These are phyloP conservation scores for Andinoacara biseriatus DNA, from an alignment of 2,113 vertebrate species.

Conservation along the genomic window DNA sequence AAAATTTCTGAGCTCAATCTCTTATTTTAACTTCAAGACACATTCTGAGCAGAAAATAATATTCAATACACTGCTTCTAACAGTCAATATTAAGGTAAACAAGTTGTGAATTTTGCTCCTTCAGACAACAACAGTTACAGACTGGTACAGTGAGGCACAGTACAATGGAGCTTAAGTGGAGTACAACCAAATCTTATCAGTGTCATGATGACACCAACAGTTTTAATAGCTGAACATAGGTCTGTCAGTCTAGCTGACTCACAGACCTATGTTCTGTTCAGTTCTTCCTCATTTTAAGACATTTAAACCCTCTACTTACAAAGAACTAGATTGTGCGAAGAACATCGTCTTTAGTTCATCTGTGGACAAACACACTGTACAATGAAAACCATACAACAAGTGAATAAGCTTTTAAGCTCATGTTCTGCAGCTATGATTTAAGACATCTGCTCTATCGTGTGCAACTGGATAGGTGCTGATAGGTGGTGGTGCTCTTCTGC, in stretches of 20 bases:
- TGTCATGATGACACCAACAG: slow-evolving; percentile 44
- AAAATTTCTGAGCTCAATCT: background rate
- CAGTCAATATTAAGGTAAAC: background rate
- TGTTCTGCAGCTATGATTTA: background rate
- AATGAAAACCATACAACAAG: slow-evolving; percentile 12
- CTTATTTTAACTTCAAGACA: background rate
- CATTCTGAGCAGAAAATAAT: background rate
- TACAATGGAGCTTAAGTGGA: slow-evolving; percentile 61
- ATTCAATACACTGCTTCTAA: background rate
- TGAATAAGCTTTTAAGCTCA: slow-evolving; percentile 25
- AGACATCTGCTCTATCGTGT: slow-evolving; percentile 44
- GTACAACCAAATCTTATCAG: slow-evolving; percentile 46
- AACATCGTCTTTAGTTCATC: slow-evolving; percentile 8
- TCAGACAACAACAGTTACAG: slow-evolving; percentile 1
- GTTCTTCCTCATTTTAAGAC: slow-evolving; percentile 22
- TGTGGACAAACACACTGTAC: slow-evolving; percentile 14
- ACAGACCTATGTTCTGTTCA: slow-evolving; percentile 1
- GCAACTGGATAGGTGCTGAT: slow-evolving; percentile 22
- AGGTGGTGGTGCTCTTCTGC: background rate
- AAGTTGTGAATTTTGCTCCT: background rate
- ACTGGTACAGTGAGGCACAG: slow-evolving; percentile 20
- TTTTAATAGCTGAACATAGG: slow-evolving; percentile 3
- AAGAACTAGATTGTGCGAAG: background rate
- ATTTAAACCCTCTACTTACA: background rate
- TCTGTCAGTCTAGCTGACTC: slow-evolving; percentile 16